Percentiles rank a stretch among this genome's conserved stretches.
Evolutionary conservation across 2,113 vertebrate species (phyloP).

Genomic region (Peromyscus leucopus): DNA sequence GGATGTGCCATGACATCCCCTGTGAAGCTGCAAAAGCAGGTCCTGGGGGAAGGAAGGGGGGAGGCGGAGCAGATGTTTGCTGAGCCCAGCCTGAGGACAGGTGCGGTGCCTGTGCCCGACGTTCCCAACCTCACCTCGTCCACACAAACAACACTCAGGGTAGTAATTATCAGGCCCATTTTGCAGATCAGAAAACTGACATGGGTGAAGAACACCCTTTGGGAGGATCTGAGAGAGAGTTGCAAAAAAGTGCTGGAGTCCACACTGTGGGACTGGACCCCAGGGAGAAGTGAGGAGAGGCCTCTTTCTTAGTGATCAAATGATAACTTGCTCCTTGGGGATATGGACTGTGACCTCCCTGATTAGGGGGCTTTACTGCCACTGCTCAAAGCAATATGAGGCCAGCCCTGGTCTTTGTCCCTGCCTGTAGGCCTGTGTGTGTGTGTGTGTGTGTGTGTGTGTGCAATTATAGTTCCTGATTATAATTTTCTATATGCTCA

Average conservation of each 20-base stretch:
- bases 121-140: neutral
- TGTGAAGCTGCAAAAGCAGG: neutral
- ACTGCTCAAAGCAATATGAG: fast-evolving
- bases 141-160: neutral
- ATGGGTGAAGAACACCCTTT: neutral
- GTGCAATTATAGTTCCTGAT: neutral
- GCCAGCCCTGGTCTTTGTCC: neutral
- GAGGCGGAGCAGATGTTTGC: neutral
- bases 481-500: neutral
- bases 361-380: fast-evolving
- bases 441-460: neutral
- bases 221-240: neutral
- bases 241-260: neutral
- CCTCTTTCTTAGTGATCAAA: neutral
- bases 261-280: neutral
- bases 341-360: neutral
- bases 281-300: neutral
- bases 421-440: neutral
- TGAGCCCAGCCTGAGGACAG: too few species aligned
- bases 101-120: fast-evolving
- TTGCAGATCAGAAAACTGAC: neutral
- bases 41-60: neutral
- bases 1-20: neutral
- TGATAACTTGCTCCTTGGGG: fast-evolving
- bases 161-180: neutral